Conservation (phyloP, 2,113 vertebrate genomes). For the Podarcis raffonei region DNA sequence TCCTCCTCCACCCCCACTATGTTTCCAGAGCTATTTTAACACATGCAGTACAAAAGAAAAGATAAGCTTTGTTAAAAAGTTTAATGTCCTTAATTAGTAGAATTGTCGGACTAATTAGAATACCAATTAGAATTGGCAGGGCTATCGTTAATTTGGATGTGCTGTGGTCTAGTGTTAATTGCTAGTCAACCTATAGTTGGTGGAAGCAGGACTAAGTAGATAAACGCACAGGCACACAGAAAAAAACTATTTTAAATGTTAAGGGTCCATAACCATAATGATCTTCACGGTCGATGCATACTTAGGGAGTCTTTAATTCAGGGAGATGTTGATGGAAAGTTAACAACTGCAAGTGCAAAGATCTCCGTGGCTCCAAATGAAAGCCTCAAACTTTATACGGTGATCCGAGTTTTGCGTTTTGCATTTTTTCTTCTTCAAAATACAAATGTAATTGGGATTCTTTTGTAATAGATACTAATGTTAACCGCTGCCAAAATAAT, state of each 20-base stretch:
- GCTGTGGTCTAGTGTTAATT: conserved; percentile 77
- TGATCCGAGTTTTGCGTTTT: background rate
- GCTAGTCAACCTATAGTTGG: conserved; percentile 78
- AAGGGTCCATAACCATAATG: conserved; percentile 68
- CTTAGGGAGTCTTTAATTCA: conserved; percentile 46
- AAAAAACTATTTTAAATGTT: conserved; percentile 60
- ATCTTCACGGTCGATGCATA: background rate
- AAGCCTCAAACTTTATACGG: conserved; percentile 48
- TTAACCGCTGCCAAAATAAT: background rate
- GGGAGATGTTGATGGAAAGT: conserved; percentile 34
- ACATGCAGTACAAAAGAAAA: conserved; percentile 73
- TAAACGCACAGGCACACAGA: conserved; percentile 39
- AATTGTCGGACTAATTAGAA: conserved; percentile 80
- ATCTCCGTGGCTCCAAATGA: conserved; percentile 14
- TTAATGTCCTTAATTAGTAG: conserved; percentile 81
- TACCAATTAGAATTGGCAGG: conserved; percentile 81
- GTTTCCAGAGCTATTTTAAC: conserved; percentile 69
- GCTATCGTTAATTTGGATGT: conserved; percentile 79
- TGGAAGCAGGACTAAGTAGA: conserved; percentile 66
- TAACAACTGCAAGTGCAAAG: conserved; percentile 25
- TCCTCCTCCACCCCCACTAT: conserved; percentile 9
- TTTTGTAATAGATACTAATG: background rate
- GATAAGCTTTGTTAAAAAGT: conserved; percentile 81
- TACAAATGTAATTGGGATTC: background rate
- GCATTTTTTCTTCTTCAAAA: background rate